Conservation (phyloP, 2,113 vertebrate genomes). For the Ptyas mucosa region DNA sequence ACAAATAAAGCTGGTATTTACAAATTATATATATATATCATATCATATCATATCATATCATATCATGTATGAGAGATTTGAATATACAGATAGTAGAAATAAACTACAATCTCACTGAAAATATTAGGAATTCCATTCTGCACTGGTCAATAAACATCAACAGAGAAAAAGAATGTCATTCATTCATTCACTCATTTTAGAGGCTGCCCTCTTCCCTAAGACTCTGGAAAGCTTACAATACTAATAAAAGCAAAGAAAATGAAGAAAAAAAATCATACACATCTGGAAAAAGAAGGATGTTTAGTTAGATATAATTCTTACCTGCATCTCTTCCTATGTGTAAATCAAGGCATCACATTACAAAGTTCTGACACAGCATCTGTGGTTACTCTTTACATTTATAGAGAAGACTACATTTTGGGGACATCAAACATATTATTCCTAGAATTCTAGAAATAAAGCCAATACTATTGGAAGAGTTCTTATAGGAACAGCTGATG, state of each 20-base stretch:
- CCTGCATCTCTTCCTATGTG: background rate
- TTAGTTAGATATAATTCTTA: background rate
- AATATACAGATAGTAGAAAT: background rate
- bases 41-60: too few species aligned
- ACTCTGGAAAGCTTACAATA: background rate
- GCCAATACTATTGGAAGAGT: background rate
- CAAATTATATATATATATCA: background rate
- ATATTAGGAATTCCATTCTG: background rate
- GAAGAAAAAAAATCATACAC: background rate
- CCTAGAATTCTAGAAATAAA: background rate
- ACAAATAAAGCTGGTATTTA: background rate
- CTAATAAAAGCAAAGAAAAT: background rate
- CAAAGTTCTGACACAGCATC: background rate
- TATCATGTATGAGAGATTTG: background rate
- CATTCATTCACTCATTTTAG: background rate
- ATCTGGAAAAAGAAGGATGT: background rate
- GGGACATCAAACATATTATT: background rate
- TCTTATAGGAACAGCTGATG: background rate
- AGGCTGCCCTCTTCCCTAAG: background rate
- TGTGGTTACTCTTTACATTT: background rate
- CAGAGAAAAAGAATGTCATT: background rate
- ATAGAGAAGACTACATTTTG: background rate
- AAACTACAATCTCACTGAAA: background rate
- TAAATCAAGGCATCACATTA: background rate
- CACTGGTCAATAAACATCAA: background rate